A percentile compares a stretch with the other conserved stretches of the same genome.
These are phyloP conservation scores for Hippopotamus amphibius DNA, from an alignment of 2,113 vertebrate species.

Conservation along the genomic window DNA sequence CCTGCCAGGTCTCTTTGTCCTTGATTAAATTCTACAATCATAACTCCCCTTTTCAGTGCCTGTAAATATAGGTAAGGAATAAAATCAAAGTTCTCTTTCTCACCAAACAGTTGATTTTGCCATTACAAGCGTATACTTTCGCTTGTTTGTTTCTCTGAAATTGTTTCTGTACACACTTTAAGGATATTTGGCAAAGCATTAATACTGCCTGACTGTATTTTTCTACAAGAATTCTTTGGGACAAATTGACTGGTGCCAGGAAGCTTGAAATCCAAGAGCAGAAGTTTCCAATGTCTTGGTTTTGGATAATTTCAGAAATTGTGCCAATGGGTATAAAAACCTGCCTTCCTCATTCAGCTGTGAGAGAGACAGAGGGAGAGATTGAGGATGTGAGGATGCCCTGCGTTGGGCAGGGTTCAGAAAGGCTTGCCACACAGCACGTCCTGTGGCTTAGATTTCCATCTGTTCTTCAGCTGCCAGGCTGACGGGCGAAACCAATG, in stretches of 20 bases:
- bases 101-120: neutral
- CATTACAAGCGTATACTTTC: neutral
- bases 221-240: slow-evolving; percentile 33
- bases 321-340: slow-evolving; percentile 38
- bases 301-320: slow-evolving; percentile 47
- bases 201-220: slow-evolving; percentile 10
- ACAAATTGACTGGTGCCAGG: neutral
- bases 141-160: neutral
- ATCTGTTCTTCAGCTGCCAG: neutral
- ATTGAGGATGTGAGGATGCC: neutral
- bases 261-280: neutral
- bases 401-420: neutral
- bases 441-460: neutral
- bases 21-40: neutral
- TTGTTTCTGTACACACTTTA: slow-evolving; percentile 30
- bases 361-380: neutral
- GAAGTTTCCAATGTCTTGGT: slow-evolving; percentile 10
- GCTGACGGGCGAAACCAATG: neutral
- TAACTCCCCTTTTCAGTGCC: neutral
- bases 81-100: neutral
- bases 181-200: neutral
- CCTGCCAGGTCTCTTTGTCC: neutral
- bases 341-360: neutral
- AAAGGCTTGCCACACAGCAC: neutral
- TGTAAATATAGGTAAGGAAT: neutral